Evolutionary conservation across 2,113 vertebrate genomes (phyloP).

Genomic region (Ahaetulla prasina): DNA sequence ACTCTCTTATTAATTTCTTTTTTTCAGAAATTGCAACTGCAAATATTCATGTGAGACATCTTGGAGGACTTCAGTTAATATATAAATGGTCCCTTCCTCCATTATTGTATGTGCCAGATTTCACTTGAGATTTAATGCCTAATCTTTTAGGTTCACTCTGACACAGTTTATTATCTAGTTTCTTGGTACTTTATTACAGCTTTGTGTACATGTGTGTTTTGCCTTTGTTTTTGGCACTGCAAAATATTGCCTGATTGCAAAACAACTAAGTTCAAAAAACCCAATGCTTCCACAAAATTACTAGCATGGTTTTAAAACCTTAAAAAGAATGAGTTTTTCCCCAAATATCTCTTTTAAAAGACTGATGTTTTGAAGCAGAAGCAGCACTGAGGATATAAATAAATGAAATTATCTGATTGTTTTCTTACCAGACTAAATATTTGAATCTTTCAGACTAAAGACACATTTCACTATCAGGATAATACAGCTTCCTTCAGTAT

Average conservation of each 20-base stretch:
- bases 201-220: background rate
- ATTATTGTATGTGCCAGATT: background rate
- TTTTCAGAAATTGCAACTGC: background rate
- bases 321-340: background rate
- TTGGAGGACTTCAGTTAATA: background rate
- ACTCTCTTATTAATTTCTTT: background rate
- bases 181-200: conserved; percentile 22
- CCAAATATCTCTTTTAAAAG: background rate
- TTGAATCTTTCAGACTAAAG: background rate
- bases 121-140: conserved; percentile 25
- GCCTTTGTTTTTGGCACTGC: background rate
- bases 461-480: background rate
- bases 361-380: background rate
- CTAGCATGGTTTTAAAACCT: background rate
- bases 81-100: background rate
- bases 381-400: background rate
- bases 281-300: background rate
- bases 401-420: background rate
- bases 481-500: background rate
- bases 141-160: background rate
- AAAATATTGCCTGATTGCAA: conserved; percentile 1
- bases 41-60: background rate
- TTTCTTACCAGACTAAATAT: background rate
- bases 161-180: background rate
- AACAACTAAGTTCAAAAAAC: background rate